phyloP scores from a whole-genome alignment of 2,797 vertebrate species.

The Acanthurus tractus region DNA sequence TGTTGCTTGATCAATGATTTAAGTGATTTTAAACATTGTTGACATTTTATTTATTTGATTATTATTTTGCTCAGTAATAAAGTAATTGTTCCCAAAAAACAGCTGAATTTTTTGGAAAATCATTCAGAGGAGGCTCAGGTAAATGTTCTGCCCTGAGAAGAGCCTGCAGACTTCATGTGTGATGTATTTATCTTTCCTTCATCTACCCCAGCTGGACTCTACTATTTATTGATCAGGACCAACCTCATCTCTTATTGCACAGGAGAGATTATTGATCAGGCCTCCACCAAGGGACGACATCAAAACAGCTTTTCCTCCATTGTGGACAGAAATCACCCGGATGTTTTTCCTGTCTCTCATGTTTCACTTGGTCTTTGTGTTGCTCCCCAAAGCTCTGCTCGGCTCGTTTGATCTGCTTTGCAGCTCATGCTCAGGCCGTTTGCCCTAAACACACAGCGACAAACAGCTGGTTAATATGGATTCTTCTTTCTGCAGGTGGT shows the following conservation, averaged over 20 bases:
- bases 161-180: constrained; percentile 14
- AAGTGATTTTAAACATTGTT: not conserved
- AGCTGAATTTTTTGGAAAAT: not conserved
- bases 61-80: not conserved
- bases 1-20: not conserved
- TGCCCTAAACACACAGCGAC: not conserved
- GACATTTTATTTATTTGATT: not conserved
- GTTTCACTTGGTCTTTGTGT: constrained; percentile 52
- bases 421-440: not conserved
- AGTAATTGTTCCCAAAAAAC: not conserved
- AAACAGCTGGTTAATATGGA: constrained; percentile 46
- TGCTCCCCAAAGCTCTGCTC: constrained; percentile 32
- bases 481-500: constrained; percentile 90
- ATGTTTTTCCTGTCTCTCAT: constrained; percentile 47
- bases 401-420: constrained; percentile 61
- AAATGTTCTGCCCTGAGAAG: not conserved
- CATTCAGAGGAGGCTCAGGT: not conserved
- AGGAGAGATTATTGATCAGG: constrained; percentile 76
- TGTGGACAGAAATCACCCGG: constrained; percentile 1
- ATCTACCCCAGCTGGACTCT: constrained; percentile 37
- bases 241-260: constrained; percentile 60
- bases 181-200: constrained; percentile 45
- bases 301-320: constrained; percentile 61
- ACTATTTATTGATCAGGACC: constrained; percentile 59
- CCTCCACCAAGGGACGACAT: constrained; percentile 52